Evolutionary conservation across 2,888 invertebrate genomes (phyloP).

Genomic region (Polia nebulosa): DNA sequence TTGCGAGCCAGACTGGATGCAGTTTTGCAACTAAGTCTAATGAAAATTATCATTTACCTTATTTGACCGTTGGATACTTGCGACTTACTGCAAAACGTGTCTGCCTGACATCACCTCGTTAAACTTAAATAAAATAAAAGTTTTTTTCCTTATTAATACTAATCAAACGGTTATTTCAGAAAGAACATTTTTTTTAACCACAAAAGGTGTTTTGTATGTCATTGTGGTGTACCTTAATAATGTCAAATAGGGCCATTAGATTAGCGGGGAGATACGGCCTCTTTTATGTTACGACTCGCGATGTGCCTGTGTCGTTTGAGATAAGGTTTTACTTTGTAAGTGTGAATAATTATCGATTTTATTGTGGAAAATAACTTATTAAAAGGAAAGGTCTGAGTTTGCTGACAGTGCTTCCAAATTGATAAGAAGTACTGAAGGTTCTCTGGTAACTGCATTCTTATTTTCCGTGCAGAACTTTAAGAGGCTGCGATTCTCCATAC

Average conservation of each 20-base stretch:
- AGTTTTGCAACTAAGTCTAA: slow-evolving; percentile 65
- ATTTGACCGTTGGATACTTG: slow-evolving; percentile 38
- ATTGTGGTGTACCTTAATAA: slow-evolving; percentile 58
- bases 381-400: not conserved
- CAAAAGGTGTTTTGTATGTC: slow-evolving; percentile 63
- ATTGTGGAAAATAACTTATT: slow-evolving; percentile 47
- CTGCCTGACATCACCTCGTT: slow-evolving; percentile 26
- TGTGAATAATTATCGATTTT: slow-evolving; percentile 37
- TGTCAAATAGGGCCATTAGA: slow-evolving; percentile 67
- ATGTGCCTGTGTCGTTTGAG: slow-evolving; percentile 27
- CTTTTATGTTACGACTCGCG: slow-evolving; percentile 46
- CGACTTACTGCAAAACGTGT: slow-evolving; percentile 24
- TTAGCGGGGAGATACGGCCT: slow-evolving; percentile 51
- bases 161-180: slow-evolving; percentile 53
- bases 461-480: not conserved
- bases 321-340: slow-evolving; percentile 39
- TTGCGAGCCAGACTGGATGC: slow-evolving; percentile 38
- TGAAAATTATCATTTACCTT: slow-evolving; percentile 64
- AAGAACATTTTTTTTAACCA: slow-evolving; percentile 34
- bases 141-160: slow-evolving; percentile 43
- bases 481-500: too few species aligned
- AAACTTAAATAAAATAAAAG: slow-evolving; percentile 28
- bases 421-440: slow-evolving; percentile 4
- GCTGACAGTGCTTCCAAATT: slow-evolving; percentile 7
- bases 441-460: not conserved